These are phyloP conservation scores for Protophormia terraenovae DNA, from an alignment of 2,888 invertebrate genomes.

Conservation along the genomic window DNA sequence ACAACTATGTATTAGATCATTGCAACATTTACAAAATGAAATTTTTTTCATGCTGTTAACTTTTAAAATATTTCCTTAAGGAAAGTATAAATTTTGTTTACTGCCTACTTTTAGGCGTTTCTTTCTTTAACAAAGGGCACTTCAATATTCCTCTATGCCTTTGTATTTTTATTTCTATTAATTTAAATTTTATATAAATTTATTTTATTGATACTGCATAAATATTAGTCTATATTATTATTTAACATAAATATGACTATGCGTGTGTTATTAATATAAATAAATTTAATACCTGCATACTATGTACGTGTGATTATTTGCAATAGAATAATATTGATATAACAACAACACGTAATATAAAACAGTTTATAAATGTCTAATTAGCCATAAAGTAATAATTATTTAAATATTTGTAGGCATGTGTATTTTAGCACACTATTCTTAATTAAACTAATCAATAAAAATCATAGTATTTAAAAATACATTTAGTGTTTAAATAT, in stretches of 20 bases:
- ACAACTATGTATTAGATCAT: too few species aligned
- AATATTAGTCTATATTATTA: not conserved
- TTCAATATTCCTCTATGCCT: not conserved
- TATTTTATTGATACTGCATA: conserved; percentile 2
- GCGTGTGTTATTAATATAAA: conserved; percentile 4
- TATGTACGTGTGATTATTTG: not conserved
- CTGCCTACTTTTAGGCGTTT: too few species aligned
- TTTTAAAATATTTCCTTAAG: too few species aligned
- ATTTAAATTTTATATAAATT: not conserved
- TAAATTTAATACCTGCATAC: conserved; percentile 16
- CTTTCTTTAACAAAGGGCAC: too few species aligned
- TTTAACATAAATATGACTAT: not conserved
- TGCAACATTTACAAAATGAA: too few species aligned
- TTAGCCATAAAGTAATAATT: conserved; percentile 43
- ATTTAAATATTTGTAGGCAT: not conserved
- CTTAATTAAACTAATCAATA: conserved; percentile 27
- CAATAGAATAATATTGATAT: not conserved
- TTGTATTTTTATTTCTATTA: not conserved
- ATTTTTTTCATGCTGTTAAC: too few species aligned
- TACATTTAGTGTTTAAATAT: not conserved
- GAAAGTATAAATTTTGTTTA: too few species aligned
- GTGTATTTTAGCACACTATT: not conserved
- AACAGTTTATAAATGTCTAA: conserved; percentile 40
- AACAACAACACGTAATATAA: not conserved
- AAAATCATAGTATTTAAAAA: not conserved